These are phyloP conservation scores for Scaptomyza pallida DNA, from an alignment of 1,140 invertebrate genomes.

Conservation along the genomic window DNA sequence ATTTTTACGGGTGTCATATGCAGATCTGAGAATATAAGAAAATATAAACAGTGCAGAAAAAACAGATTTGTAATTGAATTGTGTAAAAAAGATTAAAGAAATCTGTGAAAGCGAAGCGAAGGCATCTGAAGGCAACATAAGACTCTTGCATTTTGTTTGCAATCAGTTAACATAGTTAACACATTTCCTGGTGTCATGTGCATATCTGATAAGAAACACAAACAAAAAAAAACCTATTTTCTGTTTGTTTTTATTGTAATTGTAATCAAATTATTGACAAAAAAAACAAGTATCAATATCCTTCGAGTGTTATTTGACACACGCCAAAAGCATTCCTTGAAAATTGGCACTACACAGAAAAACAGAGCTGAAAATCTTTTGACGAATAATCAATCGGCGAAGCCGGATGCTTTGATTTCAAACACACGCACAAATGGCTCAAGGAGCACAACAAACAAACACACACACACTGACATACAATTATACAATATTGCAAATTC, in stretches of 20 bases:
- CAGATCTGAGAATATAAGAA: conserved; percentile 33
- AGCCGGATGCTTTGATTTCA: conserved; percentile 72
- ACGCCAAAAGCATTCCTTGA: conserved; percentile 51
- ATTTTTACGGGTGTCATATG: conserved; percentile 55
- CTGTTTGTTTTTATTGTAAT: conserved; percentile 27
- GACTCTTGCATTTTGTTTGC: not conserved
- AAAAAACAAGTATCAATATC: conserved; percentile 19
- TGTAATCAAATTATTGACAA: conserved; percentile 30
- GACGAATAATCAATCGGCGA: conserved; percentile 23
- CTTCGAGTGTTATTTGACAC: conserved; percentile 56
- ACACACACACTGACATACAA: conserved; percentile 23
- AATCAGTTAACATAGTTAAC: not conserved
- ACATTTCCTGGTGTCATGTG: not conserved
- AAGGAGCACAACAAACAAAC: conserved; percentile 24
- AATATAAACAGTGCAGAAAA: not conserved
- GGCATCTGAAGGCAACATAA: too few relatives aligned
- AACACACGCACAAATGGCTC: conserved; percentile 58
- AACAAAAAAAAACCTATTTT: not conserved
- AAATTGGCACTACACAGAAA: conserved; percentile 26
- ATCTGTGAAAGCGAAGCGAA: too few relatives aligned
- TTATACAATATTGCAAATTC: conserved; percentile 80
- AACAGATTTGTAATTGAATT: not conserved
- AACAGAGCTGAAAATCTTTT: conserved; percentile 21
- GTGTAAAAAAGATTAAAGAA: too few relatives aligned
- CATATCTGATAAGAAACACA: not conserved